Evolutionary conservation across 2,797 vertebrate genomes (phyloP).

Genomic region (Sebastiscus albofasciatus): DNA sequence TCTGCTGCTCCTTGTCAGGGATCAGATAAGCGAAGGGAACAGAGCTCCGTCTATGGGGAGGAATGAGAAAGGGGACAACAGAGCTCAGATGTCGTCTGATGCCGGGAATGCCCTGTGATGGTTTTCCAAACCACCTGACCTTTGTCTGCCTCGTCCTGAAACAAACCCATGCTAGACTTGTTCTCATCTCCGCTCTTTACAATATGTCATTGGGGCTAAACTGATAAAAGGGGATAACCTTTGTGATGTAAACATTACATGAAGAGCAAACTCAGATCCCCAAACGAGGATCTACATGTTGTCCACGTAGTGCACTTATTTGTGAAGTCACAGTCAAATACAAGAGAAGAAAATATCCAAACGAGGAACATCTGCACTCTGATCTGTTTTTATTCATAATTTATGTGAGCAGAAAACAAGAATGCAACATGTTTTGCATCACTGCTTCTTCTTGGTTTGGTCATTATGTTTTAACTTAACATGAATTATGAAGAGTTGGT

Average conservation of each 20-base stretch:
- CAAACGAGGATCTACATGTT: background rate
- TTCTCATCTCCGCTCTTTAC: conserved; percentile 6
- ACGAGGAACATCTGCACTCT: background rate
- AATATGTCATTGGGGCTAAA: background rate
- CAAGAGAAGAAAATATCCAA: background rate
- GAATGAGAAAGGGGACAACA: conserved; percentile 16
- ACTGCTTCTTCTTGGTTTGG: background rate
- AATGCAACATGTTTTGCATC: background rate
- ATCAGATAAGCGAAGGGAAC: conserved; percentile 67
- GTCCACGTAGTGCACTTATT: background rate
- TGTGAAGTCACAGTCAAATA: background rate
- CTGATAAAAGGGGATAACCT: background rate
- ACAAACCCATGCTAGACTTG: conserved; percentile 36
- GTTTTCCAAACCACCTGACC: conserved; percentile 38
- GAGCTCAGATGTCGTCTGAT: conserved; percentile 43
- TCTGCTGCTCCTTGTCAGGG: background rate
- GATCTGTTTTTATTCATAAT: conserved; percentile 4
- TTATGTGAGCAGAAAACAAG: conserved; percentile 1
- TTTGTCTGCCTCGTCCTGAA: conserved; percentile 32
- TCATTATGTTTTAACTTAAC: conserved; percentile 11
- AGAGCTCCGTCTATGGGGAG: conserved; percentile 38
- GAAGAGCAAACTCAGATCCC: background rate
- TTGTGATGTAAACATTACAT: background rate
- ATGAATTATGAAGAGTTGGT: conserved; percentile 21
- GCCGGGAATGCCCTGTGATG: conserved; percentile 34